Evolutionary conservation across 2,113 vertebrate species (phyloP), one percentile per base, ranked within the genome.

Genomic region (Tupaia tana): DNA sequence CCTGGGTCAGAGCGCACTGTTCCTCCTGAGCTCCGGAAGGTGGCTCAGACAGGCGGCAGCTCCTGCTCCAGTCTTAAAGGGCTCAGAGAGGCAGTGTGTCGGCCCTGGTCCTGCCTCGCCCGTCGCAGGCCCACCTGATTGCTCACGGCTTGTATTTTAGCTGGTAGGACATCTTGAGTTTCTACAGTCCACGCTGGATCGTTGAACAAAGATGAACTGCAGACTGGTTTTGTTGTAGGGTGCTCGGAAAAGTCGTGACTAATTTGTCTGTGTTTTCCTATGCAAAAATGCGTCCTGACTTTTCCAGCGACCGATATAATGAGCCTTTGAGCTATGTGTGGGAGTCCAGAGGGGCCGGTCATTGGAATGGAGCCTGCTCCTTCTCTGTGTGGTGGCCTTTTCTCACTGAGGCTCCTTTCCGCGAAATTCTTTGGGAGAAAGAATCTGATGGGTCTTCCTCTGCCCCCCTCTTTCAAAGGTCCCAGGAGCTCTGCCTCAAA

Each of bases 141-240:
- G 52, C 29, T 92, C 6, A 78, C 27, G n/a, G 15, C 19, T 87
- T 75, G 25, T 27, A 56, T 71, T 93, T 84, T 95, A 80, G 77
- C 77, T 75, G 16, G 75, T 94, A 71, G 87, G 74, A 93, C 81
- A 82, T 82, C 79, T 56, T 56, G 43, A 78, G 25, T 64, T 92
- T 88, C 31, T 95, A 20, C 0, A 19, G 2, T 92, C 27, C 52
- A 69, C 14, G 18, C 25, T 86, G 71, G 69, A 75, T 93, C 90
- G 18, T 86, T 69, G 78, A 87, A 79, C n/a, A 75, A 54, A 79
- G n/a, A 20, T 75, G 14, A 14, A 81, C 73, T 70, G 81, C 71
- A 82, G 34, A 54, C 43, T 92, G 69, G 69, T 86, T 84, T 78
- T 83, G 58, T 85, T 58, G 43, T 43, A 43, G 43, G 43, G 43